Evolutionary conservation across 37 sponge, comb jelly and placozoan genomes (phyloP).

Genomic region (Chondrosia reniformis): DNA sequence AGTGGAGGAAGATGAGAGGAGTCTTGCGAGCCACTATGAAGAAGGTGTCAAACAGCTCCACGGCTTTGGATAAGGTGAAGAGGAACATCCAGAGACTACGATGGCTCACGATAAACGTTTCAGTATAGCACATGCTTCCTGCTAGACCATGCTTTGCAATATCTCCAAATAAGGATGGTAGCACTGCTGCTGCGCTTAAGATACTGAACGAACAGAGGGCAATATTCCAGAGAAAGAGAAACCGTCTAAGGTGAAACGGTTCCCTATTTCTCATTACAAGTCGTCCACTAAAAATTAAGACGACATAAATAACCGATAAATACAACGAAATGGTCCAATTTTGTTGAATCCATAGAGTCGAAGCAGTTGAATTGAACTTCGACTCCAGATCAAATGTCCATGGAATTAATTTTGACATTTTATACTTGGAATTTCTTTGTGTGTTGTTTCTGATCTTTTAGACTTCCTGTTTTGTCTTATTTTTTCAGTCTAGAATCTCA

Average conservation of each 20-base stretch:
- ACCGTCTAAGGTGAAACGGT: background rate
- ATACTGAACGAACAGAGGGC: background rate
- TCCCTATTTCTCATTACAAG: conserved; percentile 52
- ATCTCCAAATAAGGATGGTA: background rate
- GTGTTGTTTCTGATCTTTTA: no score
- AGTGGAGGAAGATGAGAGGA: conserved; percentile 72
- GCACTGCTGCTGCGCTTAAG: conserved; percentile 1
- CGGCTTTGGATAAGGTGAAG: conserved; percentile 56
- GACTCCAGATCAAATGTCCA: no score
- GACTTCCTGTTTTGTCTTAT: no score
- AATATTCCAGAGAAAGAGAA: conserved; percentile 8
- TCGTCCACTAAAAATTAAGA: conserved; percentile 42
- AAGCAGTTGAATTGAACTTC: no score
- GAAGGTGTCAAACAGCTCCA: conserved; percentile 71
- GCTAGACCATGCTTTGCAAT: conserved; percentile 3
- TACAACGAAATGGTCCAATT: conserved; percentile 34
- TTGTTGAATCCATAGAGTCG: conserved; percentile 1
- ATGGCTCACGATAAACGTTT: background rate
- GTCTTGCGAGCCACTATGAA: conserved; percentile 72
- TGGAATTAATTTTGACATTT: no score
- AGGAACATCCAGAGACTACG: conserved; percentile 43
- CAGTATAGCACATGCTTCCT: conserved; percentile 23
- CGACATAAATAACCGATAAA: conserved; percentile 39
- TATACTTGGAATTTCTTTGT: no score
- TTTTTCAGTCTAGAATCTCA: no score